A percentile compares a stretch with the other conserved stretches of the same genome.
These are phyloP conservation scores for Apis mellifera DNA, from an alignment of 1,140 invertebrate species.

Conservation along the genomic window Amel_HAv3.1 CM009942.2:7827501-7828000, in stretches of 20 bases:
- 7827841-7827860: too few species aligned
- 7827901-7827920: background rate
- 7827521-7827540: background rate
- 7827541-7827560: background rate
- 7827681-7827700: background rate
- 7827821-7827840: too few species aligned
- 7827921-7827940: background rate
- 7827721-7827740: too few species aligned
- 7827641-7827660: too few species aligned
- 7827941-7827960: background rate
- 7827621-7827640: too few species aligned
- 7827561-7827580: background rate
- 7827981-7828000: slow-evolving; percentile 34
- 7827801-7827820: too few species aligned
- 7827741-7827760: too few species aligned
- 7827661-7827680: background rate
- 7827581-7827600: background rate
- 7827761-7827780: background rate
- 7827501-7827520: background rate
- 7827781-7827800: background rate
- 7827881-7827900: background rate
- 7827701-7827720: background rate
- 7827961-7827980: slow-evolving; percentile 33
- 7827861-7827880: too few species aligned
- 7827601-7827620: background rate